phyloP scores from a whole-genome alignment of 2,113 vertebrate species.

The Struthio camelus region DNA sequence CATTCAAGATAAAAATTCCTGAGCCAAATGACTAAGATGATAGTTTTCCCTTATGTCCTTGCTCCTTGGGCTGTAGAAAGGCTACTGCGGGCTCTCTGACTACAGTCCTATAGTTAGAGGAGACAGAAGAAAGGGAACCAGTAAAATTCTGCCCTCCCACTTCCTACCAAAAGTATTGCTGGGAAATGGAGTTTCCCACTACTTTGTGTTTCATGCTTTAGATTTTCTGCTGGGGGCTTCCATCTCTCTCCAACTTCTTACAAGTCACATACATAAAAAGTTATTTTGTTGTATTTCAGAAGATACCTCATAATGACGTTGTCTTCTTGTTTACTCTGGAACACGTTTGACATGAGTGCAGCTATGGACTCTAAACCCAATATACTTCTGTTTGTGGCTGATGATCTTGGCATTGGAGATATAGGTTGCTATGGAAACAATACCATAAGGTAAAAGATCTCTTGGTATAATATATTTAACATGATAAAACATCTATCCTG shows the following conservation, averaged over 20 bases:
- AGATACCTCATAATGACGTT: neutral
- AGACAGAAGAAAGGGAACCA: neutral
- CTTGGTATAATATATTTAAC: neutral
- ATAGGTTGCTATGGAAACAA: slow-evolving; percentile 86
- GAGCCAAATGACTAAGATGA: neutral
- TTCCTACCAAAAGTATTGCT: neutral
- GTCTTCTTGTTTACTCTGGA: neutral
- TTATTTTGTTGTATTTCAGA: slow-evolving; percentile 2
- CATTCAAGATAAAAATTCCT: neutral
- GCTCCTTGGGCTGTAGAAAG: neutral
- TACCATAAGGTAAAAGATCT: slow-evolving; percentile 78
- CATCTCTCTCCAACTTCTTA: neutral
- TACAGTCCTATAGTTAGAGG: neutral
- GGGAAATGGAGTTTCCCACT: neutral
- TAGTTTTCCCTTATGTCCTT: neutral
- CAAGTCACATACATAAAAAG: neutral
- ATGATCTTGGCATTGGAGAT: slow-evolving; percentile 89
- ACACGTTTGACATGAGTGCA: neutral
- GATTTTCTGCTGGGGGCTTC: neutral
- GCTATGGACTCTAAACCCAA: slow-evolving; percentile 73
- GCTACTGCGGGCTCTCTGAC: neutral
- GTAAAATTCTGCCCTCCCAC: neutral
- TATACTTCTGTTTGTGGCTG: slow-evolving; percentile 85
- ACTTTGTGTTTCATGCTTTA: neutral
- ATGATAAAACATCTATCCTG: neutral